Conservation (phyloP, 2,797 vertebrate genomes). For the Gymnoscopelus microlampas region DNA sequence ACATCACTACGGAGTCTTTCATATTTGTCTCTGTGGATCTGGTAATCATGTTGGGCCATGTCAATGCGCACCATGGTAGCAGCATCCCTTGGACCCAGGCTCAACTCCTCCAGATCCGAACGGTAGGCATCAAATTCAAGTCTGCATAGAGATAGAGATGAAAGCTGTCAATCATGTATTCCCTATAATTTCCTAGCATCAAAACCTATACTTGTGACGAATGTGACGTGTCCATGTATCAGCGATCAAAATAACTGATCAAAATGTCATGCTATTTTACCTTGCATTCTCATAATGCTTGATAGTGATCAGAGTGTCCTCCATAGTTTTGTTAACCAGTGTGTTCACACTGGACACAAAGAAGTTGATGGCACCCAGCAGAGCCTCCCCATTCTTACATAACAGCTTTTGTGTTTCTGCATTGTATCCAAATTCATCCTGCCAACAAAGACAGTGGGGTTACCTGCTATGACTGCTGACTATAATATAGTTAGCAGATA, state of each 20-base stretch:
- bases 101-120: conserved; percentile 95
- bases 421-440: conserved; percentile 99
- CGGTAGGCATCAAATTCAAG: conserved; percentile 96
- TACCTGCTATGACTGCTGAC: neutral
- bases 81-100: conserved; percentile 89
- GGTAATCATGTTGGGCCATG: conserved; percentile 91
- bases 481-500: no score
- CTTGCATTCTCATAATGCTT: conserved; percentile 95
- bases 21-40: conserved; percentile 92
- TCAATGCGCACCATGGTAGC: conserved; percentile 89
- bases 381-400: conserved; percentile 95
- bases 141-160: conserved; percentile 66
- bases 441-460: conserved; percentile 27
- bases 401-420: conserved; percentile 96
- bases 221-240: neutral
- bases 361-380: conserved; percentile 94
- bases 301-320: conserved; percentile 95
- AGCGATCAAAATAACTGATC: neutral
- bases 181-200: neutral
- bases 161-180: neutral
- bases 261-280: conserved; percentile 62
- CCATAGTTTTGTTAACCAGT: conserved; percentile 97
- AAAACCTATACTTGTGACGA: neutral
- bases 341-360: conserved; percentile 97
- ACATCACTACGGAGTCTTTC: conserved; percentile 94